phyloP scores from a whole-genome alignment of 2,113 vertebrate species.

The Ranitomeya imitator region DNA sequence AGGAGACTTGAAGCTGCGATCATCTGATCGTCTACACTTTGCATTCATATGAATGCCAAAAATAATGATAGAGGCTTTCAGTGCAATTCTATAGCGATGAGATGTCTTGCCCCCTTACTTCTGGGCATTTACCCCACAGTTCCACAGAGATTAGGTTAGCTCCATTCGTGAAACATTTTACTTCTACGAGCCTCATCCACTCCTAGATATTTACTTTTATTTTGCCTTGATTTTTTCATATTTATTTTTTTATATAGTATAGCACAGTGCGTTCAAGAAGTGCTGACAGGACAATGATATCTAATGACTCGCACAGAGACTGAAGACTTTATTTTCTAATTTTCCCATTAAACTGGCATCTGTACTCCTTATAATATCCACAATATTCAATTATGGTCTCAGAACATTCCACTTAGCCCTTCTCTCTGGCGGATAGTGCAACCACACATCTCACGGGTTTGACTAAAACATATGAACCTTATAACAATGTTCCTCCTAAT shows the following conservation, averaged over 20 bases:
- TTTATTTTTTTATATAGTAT: background rate
- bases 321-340: background rate
- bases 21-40: too few species aligned
- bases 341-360: slow-evolving; percentile 17
- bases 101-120: too few species aligned
- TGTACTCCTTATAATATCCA: background rate
- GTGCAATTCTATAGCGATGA: too few species aligned
- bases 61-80: too few species aligned
- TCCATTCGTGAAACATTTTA: too few species aligned
- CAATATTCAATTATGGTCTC: slow-evolving; percentile 25
- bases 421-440: slow-evolving; percentile 22
- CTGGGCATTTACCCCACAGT: too few species aligned
- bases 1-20: too few species aligned
- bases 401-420: slow-evolving; percentile 36
- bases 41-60: too few species aligned
- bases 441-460: slow-evolving; percentile 34
- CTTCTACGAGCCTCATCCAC: too few species aligned
- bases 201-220: too few species aligned
- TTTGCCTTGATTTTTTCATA: too few species aligned
- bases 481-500: slow-evolving; percentile 28
- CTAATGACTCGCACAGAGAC: background rate
- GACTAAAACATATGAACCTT: slow-evolving; percentile 34
- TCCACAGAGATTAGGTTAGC: too few species aligned
- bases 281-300: background rate
- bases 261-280: background rate